Evolutionary conservation across 2,113 vertebrate genomes (phyloP).

Genomic region (Phoenicopterus ruber): DNA sequence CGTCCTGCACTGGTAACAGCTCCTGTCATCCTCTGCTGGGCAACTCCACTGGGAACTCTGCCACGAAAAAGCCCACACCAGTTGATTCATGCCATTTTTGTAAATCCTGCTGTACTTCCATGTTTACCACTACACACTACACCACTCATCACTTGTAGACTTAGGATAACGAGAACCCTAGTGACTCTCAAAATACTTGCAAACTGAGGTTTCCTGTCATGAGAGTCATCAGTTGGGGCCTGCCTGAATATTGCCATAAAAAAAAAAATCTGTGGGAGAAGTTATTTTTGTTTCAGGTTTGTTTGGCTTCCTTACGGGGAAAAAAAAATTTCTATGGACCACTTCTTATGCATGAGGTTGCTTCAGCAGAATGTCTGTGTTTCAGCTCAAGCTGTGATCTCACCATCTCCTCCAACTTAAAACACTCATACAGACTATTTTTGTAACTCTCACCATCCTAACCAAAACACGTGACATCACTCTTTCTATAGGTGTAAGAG

Average conservation of each 20-base stretch:
- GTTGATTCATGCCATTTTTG: not conserved
- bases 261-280: not conserved
- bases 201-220: conserved; percentile 10
- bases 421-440: conserved; percentile 31
- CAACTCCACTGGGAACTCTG: not conserved
- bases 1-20: not conserved
- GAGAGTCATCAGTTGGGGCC: not conserved
- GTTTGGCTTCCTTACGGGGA: not conserved
- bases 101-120: not conserved
- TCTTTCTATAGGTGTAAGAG: conserved; percentile 42
- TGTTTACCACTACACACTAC: not conserved
- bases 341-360: not conserved
- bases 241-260: not conserved
- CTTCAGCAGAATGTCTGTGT: conserved; percentile 15
- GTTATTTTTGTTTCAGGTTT: conserved; percentile 33
- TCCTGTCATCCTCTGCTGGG: not conserved
- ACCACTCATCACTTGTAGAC: conserved; percentile 8
- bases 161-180: conserved; percentile 5
- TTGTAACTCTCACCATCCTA: conserved; percentile 21
- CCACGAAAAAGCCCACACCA: not conserved
- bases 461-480: conserved; percentile 61
- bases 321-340: not conserved
- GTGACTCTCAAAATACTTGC: conserved; percentile 27
- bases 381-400: conserved; percentile 47
- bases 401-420: conserved; percentile 24